Base-by-base conservation (phyloP, 1,140 invertebrate species). In the Drosophila repletoides region DNA sequence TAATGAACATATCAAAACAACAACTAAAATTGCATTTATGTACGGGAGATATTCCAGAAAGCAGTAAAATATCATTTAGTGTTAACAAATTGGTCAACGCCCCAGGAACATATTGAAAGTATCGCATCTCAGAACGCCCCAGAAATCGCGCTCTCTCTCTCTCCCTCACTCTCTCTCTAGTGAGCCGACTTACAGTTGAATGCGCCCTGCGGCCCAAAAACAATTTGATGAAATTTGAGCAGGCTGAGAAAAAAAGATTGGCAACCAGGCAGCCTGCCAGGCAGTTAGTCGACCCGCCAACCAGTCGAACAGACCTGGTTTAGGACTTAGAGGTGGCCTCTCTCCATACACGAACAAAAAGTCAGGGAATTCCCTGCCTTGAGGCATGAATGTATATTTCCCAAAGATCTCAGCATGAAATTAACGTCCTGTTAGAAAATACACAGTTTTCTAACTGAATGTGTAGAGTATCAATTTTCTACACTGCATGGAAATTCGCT, bases 1-100 rank as follows among this genome's bases (percentile, higher is more conserved):
- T 83, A 86, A 86, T 83, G 80, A 83, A 83, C 79, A 83, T 66
- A 83, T 83, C 79, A 83, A 74, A 83, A 83, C 75, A 79, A 29
- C 52, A 64, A 74, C 60, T 60, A 68, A 74, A 73, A 83, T 83
- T 83, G 79, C 80, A 83, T 83, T 83, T 86, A 48, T 79, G 79
- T 74, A 48, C 24, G n/a, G n/a, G n/a, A n/a, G n/a, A n/a, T n/a
- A 17, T 40, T 52, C 17, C 33, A 29, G 19, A n/a, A n/a, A 5
- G 21, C 53, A 69, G 53, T 31, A 15, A 51, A 31, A 53, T 45
- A 63, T 59, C 60, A 61, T 60, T 66, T 56, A 49, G 48, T 26
- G 28, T 22, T 21, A 6, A 33, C 51, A 59, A 67, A 51, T 76
- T 64, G 60, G 59, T 81, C 58, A 41, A 63, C 58, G 66, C 65